phyloP scores from a whole-genome alignment of 1,140 invertebrate species.

The Camponotus floridanus region DNA sequence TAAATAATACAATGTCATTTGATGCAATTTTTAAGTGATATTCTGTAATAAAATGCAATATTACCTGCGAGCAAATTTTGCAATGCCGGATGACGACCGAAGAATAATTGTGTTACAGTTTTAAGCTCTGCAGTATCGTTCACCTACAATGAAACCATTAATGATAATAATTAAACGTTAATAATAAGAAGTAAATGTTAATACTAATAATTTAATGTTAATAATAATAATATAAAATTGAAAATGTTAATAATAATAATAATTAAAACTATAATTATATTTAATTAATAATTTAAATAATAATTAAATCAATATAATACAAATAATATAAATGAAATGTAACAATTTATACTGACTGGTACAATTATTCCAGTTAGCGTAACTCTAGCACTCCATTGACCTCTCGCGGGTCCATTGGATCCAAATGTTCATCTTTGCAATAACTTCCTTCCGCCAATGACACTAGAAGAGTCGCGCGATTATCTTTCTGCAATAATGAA shows the following conservation, averaged over 20 bases:
- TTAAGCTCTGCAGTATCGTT: conserved; percentile 77
- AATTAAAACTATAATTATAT: not conserved
- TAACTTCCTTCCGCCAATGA: conserved; percentile 90
- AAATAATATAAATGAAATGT: not conserved
- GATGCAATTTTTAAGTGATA: not conserved
- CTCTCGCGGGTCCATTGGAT: conserved; percentile 93
- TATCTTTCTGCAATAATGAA: conserved; percentile 80
- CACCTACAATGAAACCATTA: conserved; percentile 84
- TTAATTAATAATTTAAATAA: too few species aligned
- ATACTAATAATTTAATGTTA: too few species aligned
- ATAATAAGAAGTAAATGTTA: too few species aligned
- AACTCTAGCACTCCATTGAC: too few species aligned
- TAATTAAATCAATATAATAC: not conserved
- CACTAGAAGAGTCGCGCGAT: conserved; percentile 89
- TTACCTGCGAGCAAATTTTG: conserved; percentile 88
- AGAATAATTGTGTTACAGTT: conserved; percentile 88
- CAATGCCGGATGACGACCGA: conserved; percentile 90
- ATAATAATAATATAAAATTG: too few species aligned
- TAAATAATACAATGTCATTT: conserved; percentile 39
- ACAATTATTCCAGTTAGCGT: conserved; percentile 90
- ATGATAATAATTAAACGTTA: not conserved
- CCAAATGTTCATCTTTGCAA: conserved; percentile 88
- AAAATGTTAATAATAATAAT: not conserved
- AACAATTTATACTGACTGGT: conserved; percentile 78
- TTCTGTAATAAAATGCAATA: not conserved